Conservation (phyloP, 2,888 invertebrate genomes). For the Bembecia ichneumoniformis region DNA sequence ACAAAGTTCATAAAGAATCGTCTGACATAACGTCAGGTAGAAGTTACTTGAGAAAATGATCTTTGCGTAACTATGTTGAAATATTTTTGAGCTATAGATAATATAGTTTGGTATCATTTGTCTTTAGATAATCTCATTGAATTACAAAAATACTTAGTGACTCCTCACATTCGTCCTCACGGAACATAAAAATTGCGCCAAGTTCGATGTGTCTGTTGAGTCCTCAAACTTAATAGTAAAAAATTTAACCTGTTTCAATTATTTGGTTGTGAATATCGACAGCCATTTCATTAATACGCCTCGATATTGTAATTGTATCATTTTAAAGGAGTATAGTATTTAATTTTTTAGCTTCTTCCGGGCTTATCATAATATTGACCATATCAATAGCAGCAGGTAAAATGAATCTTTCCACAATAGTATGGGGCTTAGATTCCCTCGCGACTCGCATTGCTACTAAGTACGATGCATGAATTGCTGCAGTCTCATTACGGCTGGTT, state of each 20-base stretch:
- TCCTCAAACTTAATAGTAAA: constrained; percentile 4
- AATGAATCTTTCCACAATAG: background rate
- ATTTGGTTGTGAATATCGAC: constrained; percentile 3
- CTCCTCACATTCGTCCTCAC: background rate
- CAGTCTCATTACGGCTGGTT: constrained; percentile 3
- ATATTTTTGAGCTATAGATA: no score
- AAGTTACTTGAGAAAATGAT: no score
- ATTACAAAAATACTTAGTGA: no score
- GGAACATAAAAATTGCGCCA: constrained; percentile 4
- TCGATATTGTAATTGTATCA: constrained; percentile 5
- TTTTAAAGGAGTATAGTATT: constrained; percentile 3
- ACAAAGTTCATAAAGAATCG: no score
- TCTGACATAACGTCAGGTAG: no score
- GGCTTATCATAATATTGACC: constrained; percentile 4
- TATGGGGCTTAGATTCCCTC: background rate
- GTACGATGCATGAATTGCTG: constrained; percentile 1
- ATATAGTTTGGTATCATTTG: no score
- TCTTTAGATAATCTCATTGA: no score
- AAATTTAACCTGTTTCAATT: no score
- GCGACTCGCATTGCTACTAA: constrained; percentile 1
- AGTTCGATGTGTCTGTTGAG: constrained; percentile 2
- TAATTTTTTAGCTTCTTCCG: constrained; percentile 3
- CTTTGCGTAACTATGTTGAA: no score
- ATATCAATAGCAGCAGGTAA: constrained; percentile 3
- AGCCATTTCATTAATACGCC: constrained; percentile 4